phyloP scores from a whole-genome alignment of 1,140 invertebrate genomes.

The Drosophila neocordata region DNA sequence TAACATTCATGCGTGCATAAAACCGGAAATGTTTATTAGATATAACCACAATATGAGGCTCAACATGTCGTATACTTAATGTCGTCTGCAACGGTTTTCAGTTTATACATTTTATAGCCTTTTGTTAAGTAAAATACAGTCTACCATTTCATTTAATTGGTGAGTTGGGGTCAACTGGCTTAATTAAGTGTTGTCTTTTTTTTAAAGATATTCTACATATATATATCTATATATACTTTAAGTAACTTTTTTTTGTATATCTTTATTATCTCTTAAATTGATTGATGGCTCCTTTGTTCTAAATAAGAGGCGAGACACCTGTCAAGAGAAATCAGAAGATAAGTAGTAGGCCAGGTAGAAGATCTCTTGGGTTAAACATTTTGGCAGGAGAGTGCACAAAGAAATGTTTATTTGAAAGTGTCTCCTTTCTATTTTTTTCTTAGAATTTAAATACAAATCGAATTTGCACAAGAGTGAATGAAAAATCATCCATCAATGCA shows the following conservation, averaged over 20 bases:
- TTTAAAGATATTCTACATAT: not conserved
- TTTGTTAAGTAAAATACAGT: not conserved
- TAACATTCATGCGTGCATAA: conserved; percentile 74
- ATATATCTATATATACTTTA: conserved; percentile 30
- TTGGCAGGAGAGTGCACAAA: not conserved
- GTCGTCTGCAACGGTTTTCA: conserved; percentile 24
- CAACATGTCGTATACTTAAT: conserved; percentile 49
- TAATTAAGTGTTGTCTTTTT: conserved; percentile 47
- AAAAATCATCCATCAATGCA: conserved; percentile 11
- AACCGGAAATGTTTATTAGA: conserved; percentile 66
- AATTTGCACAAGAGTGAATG: not conserved
- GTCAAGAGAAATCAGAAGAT: conserved; percentile 38
- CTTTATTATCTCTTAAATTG: conserved; percentile 64
- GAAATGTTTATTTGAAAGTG: too few relatives aligned
- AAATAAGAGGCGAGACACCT: conserved; percentile 39
- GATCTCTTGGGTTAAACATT: conserved; percentile 37
- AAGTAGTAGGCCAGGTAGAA: conserved; percentile 23
- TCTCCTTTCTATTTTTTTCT: not conserved
- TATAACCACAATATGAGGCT: conserved; percentile 55
- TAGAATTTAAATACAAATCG: conserved; percentile 1
- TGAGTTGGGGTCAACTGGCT: conserved; percentile 24
- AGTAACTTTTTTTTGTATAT: conserved; percentile 47
- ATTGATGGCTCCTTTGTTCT: conserved; percentile 58
- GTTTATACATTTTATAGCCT: conserved; percentile 18
- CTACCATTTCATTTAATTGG: conserved; percentile 12